Evolutionary conservation across 2,888 invertebrate species (phyloP), one percentile per base, ranked within the genome.

Genomic region (Chrysolina americana): DNA sequence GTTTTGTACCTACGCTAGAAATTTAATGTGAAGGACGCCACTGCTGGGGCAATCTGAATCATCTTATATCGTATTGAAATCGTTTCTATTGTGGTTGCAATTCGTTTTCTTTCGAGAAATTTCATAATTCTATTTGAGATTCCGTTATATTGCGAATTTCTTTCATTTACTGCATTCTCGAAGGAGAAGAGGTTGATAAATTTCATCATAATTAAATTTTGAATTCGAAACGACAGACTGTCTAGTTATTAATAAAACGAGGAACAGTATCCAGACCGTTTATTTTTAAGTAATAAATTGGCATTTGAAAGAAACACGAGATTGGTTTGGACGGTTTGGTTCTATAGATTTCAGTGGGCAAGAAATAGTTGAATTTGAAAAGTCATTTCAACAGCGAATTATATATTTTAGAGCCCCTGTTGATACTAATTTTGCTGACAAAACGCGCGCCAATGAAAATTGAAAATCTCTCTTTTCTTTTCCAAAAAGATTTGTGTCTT

Each of bases 181-280:
- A 5, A 36, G 68, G 68, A 68, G 62, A 72, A 56, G 72, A 53
- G 64, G 65, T 69, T 73, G 65, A 73, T 69, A 73, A 62, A 73
- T 70, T 68, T 65, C 73, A 65, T 59, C 70, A 62, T 73, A 73
- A 73, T 73, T 73, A 70, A 69, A 73, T 73, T 73, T 70, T 65
- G 65, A 59, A 53, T 73, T 70, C 47, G 41, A 15, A 65, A 69
- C 47, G 69, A 69, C 64, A 47, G 53, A 50, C 19, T 65, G 41
- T 65, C 70, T 44, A 69, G 15, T 65, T 73, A 17, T 8, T 21
- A 1, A 23, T 23, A n/a, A n/a, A n/a, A 53, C 21, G 19, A 53
- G 5, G 13, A 21, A 21, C 21, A 15, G 53, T 56, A n/a, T 65
- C 21, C 36, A 17, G 17, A 41, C 15, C 17, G 53, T 53, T 65